A percentile compares a stretch with the other conserved stretches of the same genome.
Conservation (phyloP, 2,888 invertebrate genomes). For the Blastobasis adustella region DNA sequence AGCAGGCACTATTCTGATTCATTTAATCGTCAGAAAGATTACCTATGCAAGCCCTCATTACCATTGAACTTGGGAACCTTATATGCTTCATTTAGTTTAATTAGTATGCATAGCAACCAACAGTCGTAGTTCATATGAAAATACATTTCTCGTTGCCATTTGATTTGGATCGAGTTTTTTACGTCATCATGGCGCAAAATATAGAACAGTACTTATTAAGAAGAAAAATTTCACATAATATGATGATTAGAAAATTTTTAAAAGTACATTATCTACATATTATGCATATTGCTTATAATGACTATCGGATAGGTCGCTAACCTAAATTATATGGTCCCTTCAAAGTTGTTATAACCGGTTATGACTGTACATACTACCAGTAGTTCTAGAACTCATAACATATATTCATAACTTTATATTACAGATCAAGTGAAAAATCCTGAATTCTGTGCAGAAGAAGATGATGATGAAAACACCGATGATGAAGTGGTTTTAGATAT, state of each 20-base stretch:
- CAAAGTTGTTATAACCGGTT: background rate
- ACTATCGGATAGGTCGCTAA: too few species aligned
- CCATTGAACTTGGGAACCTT: too few species aligned
- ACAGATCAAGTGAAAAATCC: slow-evolving; percentile 11
- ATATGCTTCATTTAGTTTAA: too few species aligned
- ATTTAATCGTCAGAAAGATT: too few species aligned
- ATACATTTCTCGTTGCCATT: background rate
- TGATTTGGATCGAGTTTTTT: slow-evolving; percentile 4
- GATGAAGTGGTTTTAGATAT: slow-evolving; percentile 47
- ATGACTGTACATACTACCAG: background rate
- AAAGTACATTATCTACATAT: too few species aligned
- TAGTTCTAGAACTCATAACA: background rate
- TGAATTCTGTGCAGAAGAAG: slow-evolving; percentile 26
- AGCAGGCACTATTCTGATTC: too few species aligned
- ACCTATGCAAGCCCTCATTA: too few species aligned
- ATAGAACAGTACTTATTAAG: background rate
- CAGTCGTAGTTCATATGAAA: too few species aligned
- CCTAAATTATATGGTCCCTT: background rate
- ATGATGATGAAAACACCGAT: slow-evolving; percentile 22
- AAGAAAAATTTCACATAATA: background rate
- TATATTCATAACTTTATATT: slow-evolving; percentile 6
- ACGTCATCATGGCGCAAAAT: too few species aligned
- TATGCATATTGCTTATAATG: too few species aligned
- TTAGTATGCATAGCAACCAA: too few species aligned
- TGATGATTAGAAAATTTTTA: background rate